Conservation (phyloP, 2,113 vertebrate species). For the Aplodontia rufa region DNA sequence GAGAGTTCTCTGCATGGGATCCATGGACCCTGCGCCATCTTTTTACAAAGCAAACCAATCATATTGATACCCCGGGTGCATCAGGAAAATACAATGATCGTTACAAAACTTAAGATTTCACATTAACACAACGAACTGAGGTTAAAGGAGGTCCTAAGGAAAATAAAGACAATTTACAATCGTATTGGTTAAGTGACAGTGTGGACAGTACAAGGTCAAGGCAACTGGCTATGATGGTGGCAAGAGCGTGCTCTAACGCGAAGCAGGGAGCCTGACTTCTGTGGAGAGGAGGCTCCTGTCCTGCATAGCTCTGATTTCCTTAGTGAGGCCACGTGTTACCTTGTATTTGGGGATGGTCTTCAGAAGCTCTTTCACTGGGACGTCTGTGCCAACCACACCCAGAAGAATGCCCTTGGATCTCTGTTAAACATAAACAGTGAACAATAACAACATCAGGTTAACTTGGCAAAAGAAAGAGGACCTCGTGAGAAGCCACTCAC, state of each 20-base stretch:
- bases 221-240: too few relatives aligned
- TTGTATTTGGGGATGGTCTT: conserved; percentile 99
- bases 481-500: conserved; percentile 29
- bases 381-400: conserved; percentile 97
- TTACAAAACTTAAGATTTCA: not conserved
- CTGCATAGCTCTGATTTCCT: not conserved
- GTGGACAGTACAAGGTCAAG: not conserved
- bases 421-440: conserved; percentile 83
- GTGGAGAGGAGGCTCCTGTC: not conserved
- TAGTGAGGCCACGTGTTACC: conserved; percentile 83
- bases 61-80: not conserved
- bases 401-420: conserved; percentile 96
- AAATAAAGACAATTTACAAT: not conserved
- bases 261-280: not conserved
- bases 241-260: not conserved
- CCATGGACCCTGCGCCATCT: not conserved
- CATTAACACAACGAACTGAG: not conserved
- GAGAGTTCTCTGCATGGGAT: not conserved
- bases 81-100: not conserved
- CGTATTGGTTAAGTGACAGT: not conserved
- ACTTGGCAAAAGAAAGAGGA: conserved; percentile 54
- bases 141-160: not conserved
- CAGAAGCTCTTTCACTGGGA: conserved; percentile 97
- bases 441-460: conserved; percentile 7
- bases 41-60: not conserved